Evolutionary conservation across 2,113 vertebrate genomes (phyloP), one percentile per base, ranked within the genome.

Genomic region (Caretta caretta): DNA sequence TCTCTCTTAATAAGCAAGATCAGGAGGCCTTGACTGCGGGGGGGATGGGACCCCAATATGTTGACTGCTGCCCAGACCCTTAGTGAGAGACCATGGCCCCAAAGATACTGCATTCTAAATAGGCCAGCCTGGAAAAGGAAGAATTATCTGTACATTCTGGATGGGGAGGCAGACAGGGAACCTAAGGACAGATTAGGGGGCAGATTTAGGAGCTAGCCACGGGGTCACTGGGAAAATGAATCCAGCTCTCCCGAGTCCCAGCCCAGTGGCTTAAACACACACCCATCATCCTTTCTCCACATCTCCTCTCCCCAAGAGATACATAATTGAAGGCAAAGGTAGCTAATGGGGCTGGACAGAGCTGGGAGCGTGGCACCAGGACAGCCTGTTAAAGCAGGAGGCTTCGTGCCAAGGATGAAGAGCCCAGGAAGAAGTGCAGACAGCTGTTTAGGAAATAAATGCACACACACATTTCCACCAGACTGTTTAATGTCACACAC

Each of bases 381-480:
- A 46, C 9, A 76, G 72, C 38, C 20, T 46, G 38, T 42, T 25
- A 25, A 10, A 46, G 38, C 38, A 46, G 38, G 38, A 42, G n/a
- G 69, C 69, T 75, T 75, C 4, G 2, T 62, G 69, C n/a, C 38
- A 20, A 24, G 69, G 13, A 38, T 10, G n/a, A 72, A 20, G n/a
- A 38, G n/a, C 65, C 19, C 16, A 24, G 69, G n/a, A 27, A 13
- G 75, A 12, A 27, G 24, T 3, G 0, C 80, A 76, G 42, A 25
- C 10, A 48, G 27, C 29, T 0, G 0, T 2, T 5, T 9, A 35
- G 12, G 12, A 89, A 51, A 72, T 19, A 72, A 48, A 78, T 5
- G 16, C 13, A 19, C 69, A 42, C 42, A 80, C 78, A 35, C 14
- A 2, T 0, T 3, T 0, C 9, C 24, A 29, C 56, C 4, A 7